Evolutionary conservation across 2,113 vertebrate species (phyloP), one percentile per base, ranked within the genome.

Genomic region (cattle (Bos taurus)): DNA sequence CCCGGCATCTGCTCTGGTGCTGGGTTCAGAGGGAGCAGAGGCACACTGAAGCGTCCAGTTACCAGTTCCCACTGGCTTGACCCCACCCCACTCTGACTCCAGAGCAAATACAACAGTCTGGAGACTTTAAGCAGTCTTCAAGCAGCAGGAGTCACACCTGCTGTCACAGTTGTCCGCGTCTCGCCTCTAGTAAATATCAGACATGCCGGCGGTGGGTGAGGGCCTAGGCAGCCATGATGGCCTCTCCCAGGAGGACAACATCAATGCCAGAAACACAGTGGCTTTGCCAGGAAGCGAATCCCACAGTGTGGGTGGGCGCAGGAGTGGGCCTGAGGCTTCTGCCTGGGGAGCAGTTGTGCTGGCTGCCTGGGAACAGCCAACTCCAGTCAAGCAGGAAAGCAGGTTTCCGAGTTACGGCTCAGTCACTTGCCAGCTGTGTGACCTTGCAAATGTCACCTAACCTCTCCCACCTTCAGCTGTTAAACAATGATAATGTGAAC

Each of bases 131-230:
- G 84, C 52, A 16, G 43, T 40, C n/a, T 71, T 40, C n/a, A 71
- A 28, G 82, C 77, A 26, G 46, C n/a, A 19, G 33, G 62, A 52
- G 3, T 85, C 90, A 84, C 94, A 98, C 88, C 96, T 96, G 98
- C 96, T 92, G 48, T 82, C 87, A 87, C 98, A 97, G 97, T 90
- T 97, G 97, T 96, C 60, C 0, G 7, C 12, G 17, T 92, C 91
- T 88, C 23, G 84, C 52, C 62, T 80, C 96, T 95, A 87, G 97
- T 90, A 67, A 80, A 92, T 97, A 98, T 96, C 97, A 96, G 96
- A 90, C 93, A 88, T 88, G 95, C 98, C 67, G 0, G 80, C 12
- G 28, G 80, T 94, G 82, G 96, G 92, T 2, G 52, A 98, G 86
- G 71, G 50, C 83, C 23, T 36, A 54, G 77, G 87, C 88, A 83